A percentile compares a stretch with the other conserved stretches of the same genome.
Evolutionary conservation across 2,797 vertebrate species (phyloP).

Genomic region (Pseudomugil gertrudae): DNA sequence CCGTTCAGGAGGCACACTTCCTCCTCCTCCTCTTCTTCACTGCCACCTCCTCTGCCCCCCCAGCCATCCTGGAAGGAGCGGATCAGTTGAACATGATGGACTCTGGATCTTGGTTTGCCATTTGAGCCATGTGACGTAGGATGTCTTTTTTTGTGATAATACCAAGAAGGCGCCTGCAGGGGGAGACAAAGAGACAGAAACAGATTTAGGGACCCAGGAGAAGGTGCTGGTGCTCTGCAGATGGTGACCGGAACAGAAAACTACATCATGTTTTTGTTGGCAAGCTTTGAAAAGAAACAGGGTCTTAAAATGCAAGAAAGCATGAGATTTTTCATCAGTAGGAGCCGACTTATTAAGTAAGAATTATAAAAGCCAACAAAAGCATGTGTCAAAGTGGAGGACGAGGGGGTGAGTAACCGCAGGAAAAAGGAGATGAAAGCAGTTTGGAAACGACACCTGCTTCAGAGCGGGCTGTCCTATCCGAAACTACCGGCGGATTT

Average conservation of each 20-base stretch:
- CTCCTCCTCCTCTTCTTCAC: conserved; percentile 77
- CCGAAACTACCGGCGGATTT: not conserved
- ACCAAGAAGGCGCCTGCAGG: conserved; percentile 96
- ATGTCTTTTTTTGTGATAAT: conserved; percentile 99
- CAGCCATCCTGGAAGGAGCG: conserved; percentile 72
- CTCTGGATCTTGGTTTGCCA: conserved; percentile 97
- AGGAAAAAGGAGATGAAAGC: conserved; percentile 10
- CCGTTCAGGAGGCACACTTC: conserved; percentile 90
- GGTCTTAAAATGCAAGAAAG: not conserved
- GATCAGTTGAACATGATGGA: conserved; percentile 99
- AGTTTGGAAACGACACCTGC: conserved; percentile 43
- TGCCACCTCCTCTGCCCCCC: conserved; percentile 61
- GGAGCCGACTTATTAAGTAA: not conserved
- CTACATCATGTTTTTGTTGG: conserved; percentile 64
- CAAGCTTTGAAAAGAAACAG: not conserved
- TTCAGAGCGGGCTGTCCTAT: conserved; percentile 16
- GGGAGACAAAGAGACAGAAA: conserved; percentile 51
- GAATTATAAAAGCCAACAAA: conserved; percentile 61
- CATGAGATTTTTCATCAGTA: not conserved
- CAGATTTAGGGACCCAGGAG: conserved; percentile 14
- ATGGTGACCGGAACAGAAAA: conserved; percentile 19
- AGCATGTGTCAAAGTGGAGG: conserved; percentile 52
- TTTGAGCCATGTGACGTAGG: conserved; percentile 99
- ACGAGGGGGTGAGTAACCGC: conserved; percentile 18
- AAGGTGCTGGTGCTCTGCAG: conserved; percentile 21